These are phyloP conservation scores for Drosophila niveifrons DNA, from an alignment of 2,888 invertebrate genomes.

Conservation along the genomic window DNA sequence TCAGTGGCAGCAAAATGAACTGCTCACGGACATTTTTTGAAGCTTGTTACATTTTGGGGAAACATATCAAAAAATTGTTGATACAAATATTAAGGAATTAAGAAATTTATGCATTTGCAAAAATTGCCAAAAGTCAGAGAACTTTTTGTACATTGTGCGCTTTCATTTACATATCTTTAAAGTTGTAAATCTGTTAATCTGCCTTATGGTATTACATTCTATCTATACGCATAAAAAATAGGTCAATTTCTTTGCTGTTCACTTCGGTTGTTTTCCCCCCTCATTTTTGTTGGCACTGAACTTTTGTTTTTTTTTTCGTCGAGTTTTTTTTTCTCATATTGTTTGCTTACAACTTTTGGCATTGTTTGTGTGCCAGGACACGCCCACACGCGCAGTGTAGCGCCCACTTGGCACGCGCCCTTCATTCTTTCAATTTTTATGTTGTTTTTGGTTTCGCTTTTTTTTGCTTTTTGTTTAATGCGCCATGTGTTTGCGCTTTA, in stretches of 20 bases:
- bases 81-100: too few relatives aligned
- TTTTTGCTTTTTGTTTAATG: conserved; percentile 32
- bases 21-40: neutral
- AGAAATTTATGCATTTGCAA: too few relatives aligned
- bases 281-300: conserved; percentile 35
- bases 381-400: conserved; percentile 23
- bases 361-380: conserved; percentile 42
- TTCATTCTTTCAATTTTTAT: conserved; percentile 24
- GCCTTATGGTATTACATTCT: conserved; percentile 13
- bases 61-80: too few relatives aligned
- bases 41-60: too few relatives aligned
- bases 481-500: conserved; percentile 74
- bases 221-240: conserved; percentile 13
- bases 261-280: neutral
- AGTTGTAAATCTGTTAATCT: conserved; percentile 1
- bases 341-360: conserved; percentile 56
- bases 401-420: conserved; percentile 66
- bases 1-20: neutral
- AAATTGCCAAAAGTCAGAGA: too few relatives aligned
- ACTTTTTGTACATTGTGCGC: neutral
- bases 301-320: conserved; percentile 18
- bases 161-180: neutral
- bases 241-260: conserved; percentile 28
- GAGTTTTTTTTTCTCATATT: conserved; percentile 37
- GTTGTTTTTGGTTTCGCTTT: neutral